These are phyloP conservation scores for Luperina nickerlii DNA, from an alignment of 2,888 invertebrate genomes.

Conservation along the genomic window DNA sequence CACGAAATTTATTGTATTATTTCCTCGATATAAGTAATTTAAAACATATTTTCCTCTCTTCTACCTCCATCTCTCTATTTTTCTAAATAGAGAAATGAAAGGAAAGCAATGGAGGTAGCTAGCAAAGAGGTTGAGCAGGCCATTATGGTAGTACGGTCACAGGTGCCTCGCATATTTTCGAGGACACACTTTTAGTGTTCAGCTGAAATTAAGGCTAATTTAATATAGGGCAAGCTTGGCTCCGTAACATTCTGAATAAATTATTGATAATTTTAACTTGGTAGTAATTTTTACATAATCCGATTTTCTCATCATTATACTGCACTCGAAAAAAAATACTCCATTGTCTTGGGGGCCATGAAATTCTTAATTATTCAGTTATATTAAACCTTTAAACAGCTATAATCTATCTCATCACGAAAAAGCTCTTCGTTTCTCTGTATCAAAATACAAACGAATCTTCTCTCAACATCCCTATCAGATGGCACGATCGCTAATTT, in stretches of 20 bases:
- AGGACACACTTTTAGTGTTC: constrained; percentile 49
- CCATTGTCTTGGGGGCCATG: too few species aligned
- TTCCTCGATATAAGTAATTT: constrained; percentile 3
- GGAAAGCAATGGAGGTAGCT: constrained; percentile 2
- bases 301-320: not conserved
- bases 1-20: not conserved
- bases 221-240: constrained; percentile 24
- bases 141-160: constrained; percentile 46
- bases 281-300: not conserved
- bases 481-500: constrained; percentile 64
- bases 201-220: constrained; percentile 40
- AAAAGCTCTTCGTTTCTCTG: not conserved
- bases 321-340: not conserved
- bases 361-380: not conserved
- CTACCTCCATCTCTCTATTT: too few species aligned
- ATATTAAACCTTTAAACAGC: too few species aligned
- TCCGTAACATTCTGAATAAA: constrained; percentile 1
- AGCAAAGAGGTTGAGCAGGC: constrained; percentile 30
- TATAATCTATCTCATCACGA: not conserved
- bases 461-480: not conserved
- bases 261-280: not conserved
- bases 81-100: constrained; percentile 14
- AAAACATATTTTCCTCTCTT: constrained; percentile 9
- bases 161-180: constrained; percentile 59
- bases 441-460: not conserved